Base-by-base conservation (phyloP, 2,113 vertebrate species). In the Leiothrix lutea region DNA sequence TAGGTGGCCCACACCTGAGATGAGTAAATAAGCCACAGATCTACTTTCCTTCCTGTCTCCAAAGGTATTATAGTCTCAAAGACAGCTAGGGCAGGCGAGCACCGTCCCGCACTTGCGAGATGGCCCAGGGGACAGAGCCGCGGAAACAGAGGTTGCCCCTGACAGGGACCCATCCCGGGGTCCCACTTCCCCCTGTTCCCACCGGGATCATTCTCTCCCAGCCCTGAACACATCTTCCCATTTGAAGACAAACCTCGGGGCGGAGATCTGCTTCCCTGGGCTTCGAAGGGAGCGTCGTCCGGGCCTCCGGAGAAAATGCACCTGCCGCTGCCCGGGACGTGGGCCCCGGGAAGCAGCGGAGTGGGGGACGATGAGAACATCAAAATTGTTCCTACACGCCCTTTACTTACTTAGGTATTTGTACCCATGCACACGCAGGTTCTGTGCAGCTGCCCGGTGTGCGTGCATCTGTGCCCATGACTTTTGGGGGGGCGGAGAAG, bases 371-470 rank as follows among this genome's bases (percentile, higher is more conserved):
- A 6, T 15, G 31, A 13, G 16, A 6, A 22, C 51, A 25, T 42
- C 73, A 8, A 21, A 40, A 50, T 24, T 40, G 13, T 6, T 44
- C 26, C 18, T 18, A 3, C 24, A 2, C 11, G 9, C 36, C 28
- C 40, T 65, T 60, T 7, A 13, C 45, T 58, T 2, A 8, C 40
- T 25, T 3, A 6, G 1, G 9, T 18, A 11, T 31, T 33, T 14
- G 62, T 3, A 19, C 24, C 38, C 21, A 28, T 1, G 17, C 67
- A 8, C 23, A 23, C 21, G 3, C 12, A 65, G 1, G 2, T 1
- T 18, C 48, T 5, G 33, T 7, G 73, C 1, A 6, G 47, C 16
- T 35, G 13, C 24, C 16, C 36, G 4, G 20, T 5, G 47, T 24
- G 50, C 3, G 28, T 7, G 3, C 45, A 2, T 11, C 61, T 11